These are phyloP conservation scores for Lepidurus couesii DNA, from an alignment of 1,140 invertebrate species.

Conservation along the genomic window DNA sequence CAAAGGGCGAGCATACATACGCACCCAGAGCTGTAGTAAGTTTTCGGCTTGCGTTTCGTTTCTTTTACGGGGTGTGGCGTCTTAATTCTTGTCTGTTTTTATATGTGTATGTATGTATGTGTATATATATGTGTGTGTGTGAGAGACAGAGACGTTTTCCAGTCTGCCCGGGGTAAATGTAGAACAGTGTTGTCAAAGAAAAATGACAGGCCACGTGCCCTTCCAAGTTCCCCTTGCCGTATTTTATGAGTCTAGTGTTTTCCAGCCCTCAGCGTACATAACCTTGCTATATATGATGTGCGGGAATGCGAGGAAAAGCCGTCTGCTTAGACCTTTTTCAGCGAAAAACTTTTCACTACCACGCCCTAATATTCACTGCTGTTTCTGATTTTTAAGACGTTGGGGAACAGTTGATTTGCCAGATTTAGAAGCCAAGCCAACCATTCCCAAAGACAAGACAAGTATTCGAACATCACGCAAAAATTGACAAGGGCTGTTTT, in stretches of 20 bases:
- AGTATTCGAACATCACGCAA: too few relatives aligned
- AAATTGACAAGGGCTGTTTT: too few relatives aligned
- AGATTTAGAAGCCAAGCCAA: not conserved
- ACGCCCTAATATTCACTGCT: not conserved
- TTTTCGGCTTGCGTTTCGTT: not conserved
- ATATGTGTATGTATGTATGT: not conserved
- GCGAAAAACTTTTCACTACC: not conserved
- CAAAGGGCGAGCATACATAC: not conserved
- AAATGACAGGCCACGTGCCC: conserved; percentile 17
- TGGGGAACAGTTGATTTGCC: not conserved
- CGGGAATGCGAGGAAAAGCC: not conserved
- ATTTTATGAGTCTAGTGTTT: conserved; percentile 16
- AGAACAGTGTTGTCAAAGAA: conserved; percentile 22
- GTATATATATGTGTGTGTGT: not conserved
- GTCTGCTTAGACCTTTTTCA: not conserved
- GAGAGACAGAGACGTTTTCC: not conserved
- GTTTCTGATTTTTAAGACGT: not conserved
- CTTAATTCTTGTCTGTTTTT: conserved; percentile 14
- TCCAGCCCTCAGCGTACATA: conserved; percentile 13
- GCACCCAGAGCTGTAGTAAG: not conserved
- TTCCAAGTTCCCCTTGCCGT: not conserved
- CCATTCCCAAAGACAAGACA: not conserved
- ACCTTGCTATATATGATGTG: conserved; percentile 8
- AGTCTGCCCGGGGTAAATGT: conserved; percentile 8
- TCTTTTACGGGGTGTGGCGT: conserved; percentile 10